Evolutionary conservation across 2,797 vertebrate genomes (phyloP).

Genomic region (Enteromius trimaculatus): DNA sequence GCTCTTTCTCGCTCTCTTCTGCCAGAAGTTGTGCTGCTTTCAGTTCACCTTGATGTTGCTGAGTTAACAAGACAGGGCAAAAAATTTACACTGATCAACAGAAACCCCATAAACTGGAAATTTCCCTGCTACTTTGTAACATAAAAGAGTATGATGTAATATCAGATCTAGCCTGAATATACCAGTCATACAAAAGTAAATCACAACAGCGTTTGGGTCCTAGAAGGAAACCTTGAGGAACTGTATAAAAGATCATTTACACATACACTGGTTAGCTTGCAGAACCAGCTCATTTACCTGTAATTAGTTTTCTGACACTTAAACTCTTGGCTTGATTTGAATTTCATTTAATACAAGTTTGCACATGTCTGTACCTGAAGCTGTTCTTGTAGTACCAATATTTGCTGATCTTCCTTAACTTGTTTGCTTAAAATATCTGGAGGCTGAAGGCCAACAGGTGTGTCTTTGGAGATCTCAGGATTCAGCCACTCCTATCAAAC

Average conservation of each 20-base stretch:
- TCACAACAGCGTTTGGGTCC: background rate
- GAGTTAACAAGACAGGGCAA: slow-evolving; percentile 34
- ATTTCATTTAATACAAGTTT: background rate
- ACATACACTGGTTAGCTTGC: background rate
- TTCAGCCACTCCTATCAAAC: slow-evolving; percentile 72
- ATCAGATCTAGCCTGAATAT: background rate
- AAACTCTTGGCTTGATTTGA: background rate
- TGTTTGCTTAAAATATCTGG: slow-evolving; percentile 81
- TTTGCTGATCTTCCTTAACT: slow-evolving; percentile 83
- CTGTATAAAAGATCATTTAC: background rate
- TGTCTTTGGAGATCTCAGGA: slow-evolving; percentile 60
- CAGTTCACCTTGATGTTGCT: slow-evolving; percentile 88
- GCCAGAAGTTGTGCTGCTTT: slow-evolving; percentile 71
- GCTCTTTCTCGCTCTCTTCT: slow-evolving; percentile 74
- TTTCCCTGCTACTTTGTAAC: background rate
- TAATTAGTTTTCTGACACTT: background rate
- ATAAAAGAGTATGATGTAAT: background rate
- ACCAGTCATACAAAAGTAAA: background rate
- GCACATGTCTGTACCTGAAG: slow-evolving; percentile 79
- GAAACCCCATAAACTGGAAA: background rate
- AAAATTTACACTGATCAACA: background rate
- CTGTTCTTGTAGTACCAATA: slow-evolving; percentile 83
- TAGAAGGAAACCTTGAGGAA: background rate
- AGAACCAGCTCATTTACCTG: background rate
- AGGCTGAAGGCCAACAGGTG: slow-evolving; percentile 59